Base-by-base conservation (phyloP, 2,113 vertebrate genomes). In the Arizona elegans region DNA sequence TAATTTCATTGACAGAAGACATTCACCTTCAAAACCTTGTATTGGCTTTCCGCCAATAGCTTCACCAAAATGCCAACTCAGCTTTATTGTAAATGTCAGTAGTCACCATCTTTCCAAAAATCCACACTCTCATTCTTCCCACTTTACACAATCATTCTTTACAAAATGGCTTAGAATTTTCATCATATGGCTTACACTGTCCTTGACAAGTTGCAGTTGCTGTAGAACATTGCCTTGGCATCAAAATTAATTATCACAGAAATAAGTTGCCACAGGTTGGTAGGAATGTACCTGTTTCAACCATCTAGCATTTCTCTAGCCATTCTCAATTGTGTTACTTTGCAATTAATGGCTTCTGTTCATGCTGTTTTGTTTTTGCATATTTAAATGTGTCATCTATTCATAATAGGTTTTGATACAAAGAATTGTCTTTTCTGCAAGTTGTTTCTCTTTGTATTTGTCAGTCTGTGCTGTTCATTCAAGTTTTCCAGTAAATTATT, bases 401-500 rank as follows among this genome's bases (percentile, higher is more conserved):
- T 95, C 55, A 91, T 90, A 97, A 96, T 94, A 95, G 94, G 94
- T 96, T 97, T 96, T 97, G 95, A 96, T 97, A 92, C 85, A 95
- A 62, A 92, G 94, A 96, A 96, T 96, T 96, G 96, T 94, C 94
- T 97, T 97, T 96, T 95, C 91, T 94, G 88, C 52, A 91, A 90
- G 70, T 96, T 97, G 56, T 92, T 96, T 97, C 96, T 75, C 90
- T 96, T 97, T 97, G 91, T 96, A 93, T 95, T 95, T 96, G 96
- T 94, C 38, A 52, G 47, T 92, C 50, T 86, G 59, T 94, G 95
- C 93, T 92, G 87, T 96, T 96, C 94, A 93, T 85, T 96, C n/a
- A 1, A 21, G 23, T 95, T 97, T 97, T 94, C 94, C 87, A 87
- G 89, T 95, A 96, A 97, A 97, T 97, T 96, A 97, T 96, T 97